phyloP scores from a whole-genome alignment of 2,113 vertebrate species.

The Accipiter virgatus region DNA sequence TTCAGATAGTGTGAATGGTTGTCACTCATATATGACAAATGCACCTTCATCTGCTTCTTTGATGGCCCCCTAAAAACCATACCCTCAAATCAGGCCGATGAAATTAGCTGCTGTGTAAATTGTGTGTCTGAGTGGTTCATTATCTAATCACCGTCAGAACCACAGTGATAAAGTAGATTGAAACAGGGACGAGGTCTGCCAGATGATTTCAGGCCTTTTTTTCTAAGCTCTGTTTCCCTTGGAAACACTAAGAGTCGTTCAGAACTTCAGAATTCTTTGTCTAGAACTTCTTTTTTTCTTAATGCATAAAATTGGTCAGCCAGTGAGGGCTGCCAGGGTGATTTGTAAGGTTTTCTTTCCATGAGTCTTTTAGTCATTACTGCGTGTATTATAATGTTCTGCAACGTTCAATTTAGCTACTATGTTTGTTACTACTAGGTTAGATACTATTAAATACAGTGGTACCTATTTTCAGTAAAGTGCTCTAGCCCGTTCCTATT shows the following conservation, averaged over 20 bases:
- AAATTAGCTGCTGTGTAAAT: constrained; percentile 92
- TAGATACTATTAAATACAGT: not conserved
- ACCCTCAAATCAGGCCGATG: constrained; percentile 88
- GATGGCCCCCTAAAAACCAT: constrained; percentile 84
- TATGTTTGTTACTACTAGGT: not conserved
- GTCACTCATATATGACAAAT: constrained; percentile 91
- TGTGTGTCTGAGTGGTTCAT: constrained; percentile 94
- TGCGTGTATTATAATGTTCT: constrained; percentile 6
- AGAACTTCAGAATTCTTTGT: constrained; percentile 75
- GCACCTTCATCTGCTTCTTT: constrained; percentile 81
- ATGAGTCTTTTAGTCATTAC: not conserved
- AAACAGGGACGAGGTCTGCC: constrained; percentile 86
- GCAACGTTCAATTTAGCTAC: not conserved
- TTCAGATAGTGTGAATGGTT: constrained; percentile 81
- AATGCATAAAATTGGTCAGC: constrained; percentile 37
- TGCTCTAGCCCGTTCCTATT: not conserved
- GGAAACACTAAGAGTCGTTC: constrained; percentile 75
- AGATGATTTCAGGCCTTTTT: constrained; percentile 79
- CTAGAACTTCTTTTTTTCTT: constrained; percentile 61
- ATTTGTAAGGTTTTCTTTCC: constrained; percentile 31
- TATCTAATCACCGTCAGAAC: constrained; percentile 96
- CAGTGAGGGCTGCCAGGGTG: constrained; percentile 9
- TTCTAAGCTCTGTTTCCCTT: constrained; percentile 78
- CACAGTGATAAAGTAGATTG: constrained; percentile 89
- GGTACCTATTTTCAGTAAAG: not conserved